Evolutionary conservation across 1,140 invertebrate species (phyloP), one percentile per base, ranked within the genome.

Genomic region (Drosophila nikananu): DNA sequence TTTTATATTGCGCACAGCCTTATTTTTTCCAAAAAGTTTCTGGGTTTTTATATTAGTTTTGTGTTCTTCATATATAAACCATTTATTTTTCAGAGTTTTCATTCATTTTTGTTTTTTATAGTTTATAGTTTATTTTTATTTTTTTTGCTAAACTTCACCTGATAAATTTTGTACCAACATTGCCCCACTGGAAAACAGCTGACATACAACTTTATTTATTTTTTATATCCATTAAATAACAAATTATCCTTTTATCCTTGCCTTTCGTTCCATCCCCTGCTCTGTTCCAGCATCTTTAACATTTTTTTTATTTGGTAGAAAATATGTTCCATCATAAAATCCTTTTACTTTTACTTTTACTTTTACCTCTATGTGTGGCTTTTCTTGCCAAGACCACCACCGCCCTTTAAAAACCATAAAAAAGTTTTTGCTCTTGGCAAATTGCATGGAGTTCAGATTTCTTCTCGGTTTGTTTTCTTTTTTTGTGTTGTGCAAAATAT

Each of bases 101-200:
- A n/a, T 23, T 57, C 54, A 39, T 23, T 37, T 64, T 62, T 46
- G 27, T 10, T 37, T 54, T 42, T 35, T 1, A 15, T 49, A 32
- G 48, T 51, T 62, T 72, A 17, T 30, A 9, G 8, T 32, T 32
- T 32, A 10, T 32, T 32, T 32, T 12, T 12, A 12, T 12, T 65
- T 81, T 51, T 51, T 61, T 48, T 74, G 52, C 37, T 55, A 83
- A 79, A 87, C 68, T 61, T 70, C 77, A 86, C 84, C 84, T 89
- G 84, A 89, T 89, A 78, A 89, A 81, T 78, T 89, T 89, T 89
- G 84, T 89, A 89, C 84, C 84, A 89, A 90, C 84, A 59, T 87
- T 89, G 77, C 62, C 80, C 63, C 61, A 55, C 62, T 77, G 72
- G 58, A 77, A 76, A 61, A 32, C 76, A 77, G 48, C 74, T 55